These are phyloP conservation scores for Cantharis nigra DNA, from an alignment of 2,888 invertebrate species.

Conservation along the genomic window DNA sequence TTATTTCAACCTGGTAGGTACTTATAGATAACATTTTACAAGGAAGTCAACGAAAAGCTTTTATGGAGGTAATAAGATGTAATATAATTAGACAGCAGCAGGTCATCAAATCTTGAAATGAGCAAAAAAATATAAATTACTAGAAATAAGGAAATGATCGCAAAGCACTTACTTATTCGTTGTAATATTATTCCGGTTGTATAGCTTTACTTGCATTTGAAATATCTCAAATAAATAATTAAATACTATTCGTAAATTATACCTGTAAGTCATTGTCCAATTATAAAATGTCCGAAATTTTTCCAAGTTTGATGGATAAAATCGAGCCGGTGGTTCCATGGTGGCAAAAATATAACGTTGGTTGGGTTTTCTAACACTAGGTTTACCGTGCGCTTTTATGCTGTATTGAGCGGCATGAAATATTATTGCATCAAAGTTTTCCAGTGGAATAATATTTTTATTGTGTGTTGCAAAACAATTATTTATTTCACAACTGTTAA, in stretches of 20 bases:
- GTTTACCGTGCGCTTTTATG: constrained; percentile 41
- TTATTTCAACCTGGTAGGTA: background rate
- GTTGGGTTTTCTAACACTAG: constrained; percentile 45
- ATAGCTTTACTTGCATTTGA: background rate
- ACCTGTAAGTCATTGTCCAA: constrained; percentile 62
- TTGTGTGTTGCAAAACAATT: constrained; percentile 57
- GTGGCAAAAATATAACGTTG: constrained; percentile 61
- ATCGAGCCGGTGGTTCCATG: constrained; percentile 55
- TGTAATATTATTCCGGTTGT: background rate
- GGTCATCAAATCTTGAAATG: background rate
- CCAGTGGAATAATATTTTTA: constrained; percentile 46
- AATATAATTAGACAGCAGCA: background rate
- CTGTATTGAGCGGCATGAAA: constrained; percentile 57
- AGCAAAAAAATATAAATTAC: background rate
- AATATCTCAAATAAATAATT: background rate
- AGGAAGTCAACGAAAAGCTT: background rate
- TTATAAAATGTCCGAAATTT: constrained; percentile 58
- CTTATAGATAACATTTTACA: background rate
- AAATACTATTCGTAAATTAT: no score
- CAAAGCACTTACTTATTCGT: background rate
- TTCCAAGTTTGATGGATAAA: constrained; percentile 23
- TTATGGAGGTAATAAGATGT: background rate
- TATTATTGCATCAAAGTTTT: constrained; percentile 59
- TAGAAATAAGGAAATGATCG: background rate
- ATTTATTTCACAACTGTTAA: constrained; percentile 48